These are phyloP conservation scores for Canis aureus DNA, from an alignment of 2,113 vertebrate genomes.

Conservation along the genomic window DNA sequence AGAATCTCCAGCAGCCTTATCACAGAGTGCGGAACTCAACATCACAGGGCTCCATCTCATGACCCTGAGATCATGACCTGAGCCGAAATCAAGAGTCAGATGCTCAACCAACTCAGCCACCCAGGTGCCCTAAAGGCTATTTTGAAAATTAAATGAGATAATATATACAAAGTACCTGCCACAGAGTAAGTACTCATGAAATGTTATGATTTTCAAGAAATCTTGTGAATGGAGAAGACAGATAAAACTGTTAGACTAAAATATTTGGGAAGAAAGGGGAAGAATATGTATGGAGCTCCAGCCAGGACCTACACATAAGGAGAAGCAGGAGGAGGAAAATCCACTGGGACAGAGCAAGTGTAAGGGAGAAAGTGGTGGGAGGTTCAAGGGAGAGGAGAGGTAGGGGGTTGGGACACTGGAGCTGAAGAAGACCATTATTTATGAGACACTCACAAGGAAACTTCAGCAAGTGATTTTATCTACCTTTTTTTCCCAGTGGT, in stretches of 20 bases:
- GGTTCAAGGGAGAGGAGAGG: no score
- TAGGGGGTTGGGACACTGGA: background rate
- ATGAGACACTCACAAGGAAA: background rate
- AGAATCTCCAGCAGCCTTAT: background rate
- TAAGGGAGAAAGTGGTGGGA: background rate
- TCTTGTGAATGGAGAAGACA: background rate
- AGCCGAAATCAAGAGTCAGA: background rate
- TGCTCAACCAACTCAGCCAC: background rate
- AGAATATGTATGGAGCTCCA: background rate
- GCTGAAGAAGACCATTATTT: background rate
- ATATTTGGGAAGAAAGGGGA: conserved; percentile 2
- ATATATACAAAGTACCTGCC: background rate
- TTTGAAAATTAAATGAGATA: background rate
- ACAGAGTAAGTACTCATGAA: background rate
- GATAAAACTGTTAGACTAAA: background rate
- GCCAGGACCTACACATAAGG: background rate
- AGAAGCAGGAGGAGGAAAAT: background rate
- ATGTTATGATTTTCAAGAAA: background rate
- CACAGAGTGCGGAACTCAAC: no score
- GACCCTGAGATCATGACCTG: background rate
- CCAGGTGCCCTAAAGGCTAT: background rate
- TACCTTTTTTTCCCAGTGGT: background rate
- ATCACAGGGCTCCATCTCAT: no score
- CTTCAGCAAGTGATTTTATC: background rate
- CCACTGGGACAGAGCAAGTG: background rate